Conservation (phyloP, 2,797 vertebrate genomes). For the Pangasius macronema region DNA sequence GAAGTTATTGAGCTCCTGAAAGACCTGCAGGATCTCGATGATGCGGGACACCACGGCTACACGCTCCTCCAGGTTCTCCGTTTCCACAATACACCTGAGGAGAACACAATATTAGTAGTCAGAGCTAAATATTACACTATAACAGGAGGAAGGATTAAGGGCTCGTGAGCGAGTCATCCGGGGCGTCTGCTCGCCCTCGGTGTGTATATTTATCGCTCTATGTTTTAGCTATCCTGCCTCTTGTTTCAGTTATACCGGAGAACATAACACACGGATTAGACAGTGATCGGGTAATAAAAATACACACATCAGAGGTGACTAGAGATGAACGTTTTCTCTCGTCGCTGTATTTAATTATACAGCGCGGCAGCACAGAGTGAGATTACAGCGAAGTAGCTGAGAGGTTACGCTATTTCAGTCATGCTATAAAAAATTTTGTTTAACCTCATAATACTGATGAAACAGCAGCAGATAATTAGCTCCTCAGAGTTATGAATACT, state of each 20-base stretch:
- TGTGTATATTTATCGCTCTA: background rate
- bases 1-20: slow-evolving; percentile 97
- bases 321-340: background rate
- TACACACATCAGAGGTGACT: background rate
- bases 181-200: background rate
- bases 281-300: background rate
- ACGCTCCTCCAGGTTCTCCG: slow-evolving; percentile 93
- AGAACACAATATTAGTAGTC: background rate
- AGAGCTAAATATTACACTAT: background rate
- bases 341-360: background rate
- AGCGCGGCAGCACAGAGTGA: no score
- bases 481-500: background rate
- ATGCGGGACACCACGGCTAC: slow-evolving; percentile 89
- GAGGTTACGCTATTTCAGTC: background rate
- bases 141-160: background rate
- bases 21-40: slow-evolving; percentile 97
- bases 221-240: background rate
- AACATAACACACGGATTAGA: background rate
- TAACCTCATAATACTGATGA: background rate
- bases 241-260: background rate
- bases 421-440: background rate
- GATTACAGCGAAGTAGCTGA: background rate
- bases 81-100: slow-evolving; percentile 92
- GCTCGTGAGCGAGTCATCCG: no score
- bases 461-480: background rate